Percentiles rank a stretch among this genome's conserved stretches.
Conservation (phyloP, 64 coral and sea anemone species). For the Dendrophyllia cribrosa region DNA sequence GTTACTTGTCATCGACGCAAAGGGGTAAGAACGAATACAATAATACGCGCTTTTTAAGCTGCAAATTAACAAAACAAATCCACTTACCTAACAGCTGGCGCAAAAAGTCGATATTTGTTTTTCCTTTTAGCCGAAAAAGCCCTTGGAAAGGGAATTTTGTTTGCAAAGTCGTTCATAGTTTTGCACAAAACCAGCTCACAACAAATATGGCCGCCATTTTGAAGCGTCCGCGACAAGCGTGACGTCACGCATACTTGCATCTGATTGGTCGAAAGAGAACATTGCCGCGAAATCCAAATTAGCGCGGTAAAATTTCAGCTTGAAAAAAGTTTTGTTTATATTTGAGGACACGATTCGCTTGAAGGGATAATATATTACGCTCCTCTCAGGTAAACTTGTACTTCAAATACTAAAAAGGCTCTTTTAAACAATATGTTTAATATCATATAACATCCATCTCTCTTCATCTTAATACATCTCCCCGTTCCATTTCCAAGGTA, state of each 20-base stretch:
- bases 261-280: constrained; percentile 67
- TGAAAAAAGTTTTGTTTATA: constrained; percentile 85
- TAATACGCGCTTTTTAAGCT: not conserved
- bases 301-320: constrained; percentile 49
- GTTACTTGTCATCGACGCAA: not conserved
- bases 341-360: constrained; percentile 66
- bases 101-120: constrained; percentile 60
- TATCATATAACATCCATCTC: not conserved
- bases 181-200: not conserved
- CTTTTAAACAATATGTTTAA: constrained; percentile 15
- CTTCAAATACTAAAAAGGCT: not conserved
- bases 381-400: not conserved
- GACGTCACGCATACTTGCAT: constrained; percentile 70
- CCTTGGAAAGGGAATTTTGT: constrained; percentile 61
- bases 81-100: constrained; percentile 82
- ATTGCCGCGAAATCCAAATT: constrained; percentile 96
- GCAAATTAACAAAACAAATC: constrained; percentile 8
- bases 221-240: constrained; percentile 39
- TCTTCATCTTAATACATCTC: not conserved
- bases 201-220: constrained; percentile 94
- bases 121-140: constrained; percentile 63
- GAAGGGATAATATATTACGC: not conserved
- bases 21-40: not conserved
- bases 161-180: constrained; percentile 80
- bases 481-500: not conserved